Evolutionary conservation across 1,140 invertebrate species (phyloP), one percentile per base, ranked within the genome.

Genomic region (Pissodes strobi): DNA sequence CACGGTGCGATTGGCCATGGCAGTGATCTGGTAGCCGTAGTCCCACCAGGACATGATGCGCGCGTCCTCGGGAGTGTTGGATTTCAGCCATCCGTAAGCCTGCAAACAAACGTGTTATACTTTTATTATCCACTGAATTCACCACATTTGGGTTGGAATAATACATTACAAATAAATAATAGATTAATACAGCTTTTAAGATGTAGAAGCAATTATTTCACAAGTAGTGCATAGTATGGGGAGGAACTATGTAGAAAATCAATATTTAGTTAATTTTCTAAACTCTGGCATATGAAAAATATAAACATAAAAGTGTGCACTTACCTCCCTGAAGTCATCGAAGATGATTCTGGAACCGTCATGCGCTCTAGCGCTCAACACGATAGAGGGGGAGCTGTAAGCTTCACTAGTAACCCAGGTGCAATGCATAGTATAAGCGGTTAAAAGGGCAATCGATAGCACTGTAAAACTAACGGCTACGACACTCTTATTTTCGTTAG

Each of bases 11-110:
- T 99, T 99, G 2, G 95, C 96, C 95, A 99, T 98, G 10, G 95
- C 95, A 17, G 96, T 98, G 81, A 99, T 98, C 81, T 99, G 97
- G 81, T 99, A 99, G 4, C 97, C 97, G 81, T 99, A 99, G 88
- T 99, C 97, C 97, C 97, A 99, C 97, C 97, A 98, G 1, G 94
- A 97, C 97, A 99, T 99, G 34, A 99, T 89, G 81, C 94, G 92
- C 2, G 95, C 90, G 82, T 97, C 89, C 81, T 92, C 88, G 0
- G 94, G 90, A 12, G 97, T 99, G 77, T 99, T 99, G 88, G 97
- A 95, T 77, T 94, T 88, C 53, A 99, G 83, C 96, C 97, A 98
- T 74, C 95, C 97, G 81, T 98, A 98, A 17, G 95, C 95, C 82
- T 99, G 9, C 3, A 27, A 27, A 27, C 3, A 27, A 27, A n/a